Base-by-base conservation (phyloP, 1,140 invertebrate species). In the Lordiphosa clarofinis region DNA sequence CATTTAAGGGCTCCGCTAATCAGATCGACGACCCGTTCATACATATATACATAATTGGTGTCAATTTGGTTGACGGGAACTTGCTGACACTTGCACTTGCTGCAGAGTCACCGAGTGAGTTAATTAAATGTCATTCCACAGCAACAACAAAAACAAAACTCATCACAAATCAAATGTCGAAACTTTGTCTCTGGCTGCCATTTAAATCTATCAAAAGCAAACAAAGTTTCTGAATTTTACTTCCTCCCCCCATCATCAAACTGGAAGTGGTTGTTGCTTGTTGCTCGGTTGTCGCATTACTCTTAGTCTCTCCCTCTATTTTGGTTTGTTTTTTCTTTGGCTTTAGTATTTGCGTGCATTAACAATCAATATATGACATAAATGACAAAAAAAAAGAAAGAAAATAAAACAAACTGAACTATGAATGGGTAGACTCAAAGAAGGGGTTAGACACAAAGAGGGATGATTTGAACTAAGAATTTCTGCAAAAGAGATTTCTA, bases 291-390 rank as follows among this genome's bases (percentile, higher is more conserved):
- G 12, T 67, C 39, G 31, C 53, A 39, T 44, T 39, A 36, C 40
- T 37, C 19, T 33, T 38, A 8, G 21, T 42, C 47, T 53, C 11
- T 37, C 38, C 52, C 12, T 36, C 24, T 6, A n/a, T 13, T n/a
- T 15, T 19, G 39, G 24, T 72, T 54, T 13, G 38, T 43, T 48
- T 31, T 31, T 31, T 31, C 28, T 7, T 31, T 1, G 12, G 19
- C 31, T 19, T 11, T 33, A 4, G 11, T 55, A 46, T 15, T 44
- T 13, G 75, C 70, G 75, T 81, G 75, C 71, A 81, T 79, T 81
- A 81, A 61, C 71, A 81, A 81, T 81, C 75, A 81, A 81, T 81
- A 81, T 39, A 43, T 43, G 65, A 42, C 54, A 59, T 40, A 19
- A 54, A 67, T 52, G 37, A 46, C 21, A 13, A 35, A 37, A 9